A percentile compares a stretch with the other conserved stretches of the same genome.
Conservation (phyloP, 2,888 invertebrate species). For the Polia nebulosa region DNA sequence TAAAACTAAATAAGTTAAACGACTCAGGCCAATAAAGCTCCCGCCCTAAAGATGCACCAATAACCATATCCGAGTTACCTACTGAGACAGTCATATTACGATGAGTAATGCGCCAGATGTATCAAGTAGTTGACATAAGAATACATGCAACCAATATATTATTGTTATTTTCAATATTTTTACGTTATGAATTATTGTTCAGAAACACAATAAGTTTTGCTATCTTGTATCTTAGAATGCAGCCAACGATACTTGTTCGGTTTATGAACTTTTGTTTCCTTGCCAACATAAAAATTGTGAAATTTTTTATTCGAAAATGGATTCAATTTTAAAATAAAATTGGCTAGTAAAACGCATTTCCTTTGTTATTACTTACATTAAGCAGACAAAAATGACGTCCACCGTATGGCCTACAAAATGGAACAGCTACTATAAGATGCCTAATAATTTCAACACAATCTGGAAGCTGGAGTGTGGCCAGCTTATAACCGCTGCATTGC, state of each 20-base stretch:
- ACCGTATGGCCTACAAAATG: slow-evolving; percentile 42
- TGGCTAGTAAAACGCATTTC: slow-evolving; percentile 16
- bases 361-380: slow-evolving; percentile 15
- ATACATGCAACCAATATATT: slow-evolving; percentile 75
- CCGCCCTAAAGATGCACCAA: slow-evolving; percentile 75
- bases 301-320: slow-evolving; percentile 56
- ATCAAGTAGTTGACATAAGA: slow-evolving; percentile 79
- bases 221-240: slow-evolving; percentile 60
- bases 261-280: slow-evolving; percentile 62
- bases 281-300: slow-evolving; percentile 63
- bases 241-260: slow-evolving; percentile 45
- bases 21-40: slow-evolving; percentile 82
- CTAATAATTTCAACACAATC: slow-evolving; percentile 85
- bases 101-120: slow-evolving; percentile 78
- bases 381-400: slow-evolving; percentile 43
- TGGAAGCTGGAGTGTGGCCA: slow-evolving; percentile 86
- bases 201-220: slow-evolving; percentile 64
- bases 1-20: slow-evolving; percentile 89
- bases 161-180: slow-evolving; percentile 73
- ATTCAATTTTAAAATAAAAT: slow-evolving; percentile 31
- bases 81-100: slow-evolving; percentile 62
- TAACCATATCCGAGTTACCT: slow-evolving; percentile 75
- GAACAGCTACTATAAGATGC: slow-evolving; percentile 77
- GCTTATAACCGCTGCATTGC: slow-evolving; percentile 83
- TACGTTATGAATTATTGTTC: slow-evolving; percentile 69